Conservation (phyloP, 2,797 vertebrate species). For the Lacerta bilineata region DNA sequence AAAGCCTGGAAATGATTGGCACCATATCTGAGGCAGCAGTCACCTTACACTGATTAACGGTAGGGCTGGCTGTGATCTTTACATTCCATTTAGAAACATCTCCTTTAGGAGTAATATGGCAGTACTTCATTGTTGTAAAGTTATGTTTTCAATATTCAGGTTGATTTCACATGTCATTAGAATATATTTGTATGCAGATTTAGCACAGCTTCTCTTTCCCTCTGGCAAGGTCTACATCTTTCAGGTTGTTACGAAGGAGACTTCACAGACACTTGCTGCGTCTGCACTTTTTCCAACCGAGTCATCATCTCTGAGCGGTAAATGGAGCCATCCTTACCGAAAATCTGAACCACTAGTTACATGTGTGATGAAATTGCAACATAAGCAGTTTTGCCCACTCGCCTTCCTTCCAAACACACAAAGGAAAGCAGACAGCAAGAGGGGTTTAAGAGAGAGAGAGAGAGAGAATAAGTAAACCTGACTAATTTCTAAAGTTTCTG, state of each 20-base stretch:
- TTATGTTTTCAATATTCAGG: not conserved
- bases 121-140: not conserved
- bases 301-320: constrained; percentile 10
- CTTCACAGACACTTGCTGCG: not conserved
- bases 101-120: not conserved
- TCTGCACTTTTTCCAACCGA: constrained; percentile 30
- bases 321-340: constrained; percentile 49
- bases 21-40: too few species aligned
- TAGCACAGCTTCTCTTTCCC: not conserved
- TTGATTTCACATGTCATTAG: not conserved
- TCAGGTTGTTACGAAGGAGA: not conserved
- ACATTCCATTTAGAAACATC: not conserved
- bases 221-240: not conserved
- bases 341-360: constrained; percentile 59
- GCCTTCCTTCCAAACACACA: constrained; percentile 62
- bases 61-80: too few species aligned
- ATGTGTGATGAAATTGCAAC: constrained; percentile 62
- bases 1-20: too few species aligned
- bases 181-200: not conserved
- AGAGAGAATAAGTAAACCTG: constrained; percentile 69
- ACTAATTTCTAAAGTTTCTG: constrained; percentile 75
- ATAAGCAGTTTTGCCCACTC: constrained; percentile 61
- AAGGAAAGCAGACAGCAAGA: constrained; percentile 63
- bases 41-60: not conserved
- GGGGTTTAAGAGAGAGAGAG: constrained; percentile 64